Percentiles rank a stretch among this genome's conserved stretches.
These are phyloP conservation scores for Alethe diademata DNA, from an alignment of 2,113 vertebrate species.

Conservation along the genomic window DNA sequence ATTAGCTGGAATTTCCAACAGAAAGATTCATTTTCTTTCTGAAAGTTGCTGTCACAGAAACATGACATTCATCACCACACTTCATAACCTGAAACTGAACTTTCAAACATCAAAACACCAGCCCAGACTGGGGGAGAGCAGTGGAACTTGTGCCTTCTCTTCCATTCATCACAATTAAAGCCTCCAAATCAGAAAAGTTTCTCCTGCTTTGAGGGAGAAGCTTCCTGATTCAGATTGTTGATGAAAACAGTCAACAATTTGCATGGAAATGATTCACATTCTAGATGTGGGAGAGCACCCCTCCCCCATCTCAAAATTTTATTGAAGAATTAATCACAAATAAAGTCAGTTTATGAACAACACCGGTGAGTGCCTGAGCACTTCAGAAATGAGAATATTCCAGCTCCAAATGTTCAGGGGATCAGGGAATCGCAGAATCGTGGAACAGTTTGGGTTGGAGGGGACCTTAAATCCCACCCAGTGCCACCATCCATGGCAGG, in stretches of 20 bases:
- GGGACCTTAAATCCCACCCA: accelerated
- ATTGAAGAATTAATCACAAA: background rate
- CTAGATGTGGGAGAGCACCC: background rate
- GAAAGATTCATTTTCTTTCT: background rate
- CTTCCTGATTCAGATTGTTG: background rate
- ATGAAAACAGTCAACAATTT: background rate
- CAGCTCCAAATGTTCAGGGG: background rate
- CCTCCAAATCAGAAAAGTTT: background rate
- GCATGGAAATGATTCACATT: background rate
- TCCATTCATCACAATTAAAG: background rate
- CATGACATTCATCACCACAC: background rate
- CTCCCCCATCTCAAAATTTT: too few species aligned
- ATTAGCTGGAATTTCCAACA: background rate
- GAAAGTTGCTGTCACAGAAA: background rate
- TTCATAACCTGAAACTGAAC: background rate
- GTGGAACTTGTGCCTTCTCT: background rate
- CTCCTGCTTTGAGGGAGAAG: background rate
- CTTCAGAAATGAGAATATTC: background rate
- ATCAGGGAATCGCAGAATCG: background rate
- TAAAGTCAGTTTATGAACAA: background rate
- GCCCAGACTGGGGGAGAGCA: background rate
- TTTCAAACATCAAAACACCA: background rate
- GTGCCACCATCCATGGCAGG: background rate
- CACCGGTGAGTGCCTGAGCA: background rate
- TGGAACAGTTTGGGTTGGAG: background rate